Percentiles rank a stretch among this genome's conserved stretches.
Evolutionary conservation across 2,113 vertebrate species (phyloP).

Genomic region (human): DNA sequence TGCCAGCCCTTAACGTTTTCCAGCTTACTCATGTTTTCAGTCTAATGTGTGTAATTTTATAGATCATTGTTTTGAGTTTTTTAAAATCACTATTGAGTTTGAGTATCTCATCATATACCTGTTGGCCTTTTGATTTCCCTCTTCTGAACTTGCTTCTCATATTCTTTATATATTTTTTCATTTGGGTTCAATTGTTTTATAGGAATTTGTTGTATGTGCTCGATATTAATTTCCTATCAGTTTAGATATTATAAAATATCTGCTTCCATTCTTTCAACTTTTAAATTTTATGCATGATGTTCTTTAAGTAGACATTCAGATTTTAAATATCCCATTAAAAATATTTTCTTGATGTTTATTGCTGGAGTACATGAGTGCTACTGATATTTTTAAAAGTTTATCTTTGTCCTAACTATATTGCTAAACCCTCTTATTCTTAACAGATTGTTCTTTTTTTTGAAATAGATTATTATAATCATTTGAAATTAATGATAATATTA

Average conservation of each 20-base stretch:
- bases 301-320: background rate
- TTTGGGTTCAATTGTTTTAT: background rate
- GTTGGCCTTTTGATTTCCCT: background rate
- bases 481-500: background rate
- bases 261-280: background rate
- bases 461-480: background rate
- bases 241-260: background rate
- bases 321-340: slow-evolving; percentile 35
- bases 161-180: background rate
- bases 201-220: background rate
- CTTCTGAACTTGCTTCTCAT: background rate
- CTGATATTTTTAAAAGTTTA: background rate
- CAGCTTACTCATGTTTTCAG: background rate
- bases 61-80: background rate
- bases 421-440: background rate
- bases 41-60: background rate
- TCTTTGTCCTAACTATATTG: background rate
- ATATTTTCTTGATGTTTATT: background rate
- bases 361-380: background rate
- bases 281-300: background rate
- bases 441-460: background rate
- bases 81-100: background rate
- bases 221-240: background rate
- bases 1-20: background rate
- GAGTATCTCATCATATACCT: background rate